A percentile compares a stretch with the other conserved stretches of the same genome.
Conservation (phyloP, 2,797 vertebrate species). For the Channallabes apus region DNA sequence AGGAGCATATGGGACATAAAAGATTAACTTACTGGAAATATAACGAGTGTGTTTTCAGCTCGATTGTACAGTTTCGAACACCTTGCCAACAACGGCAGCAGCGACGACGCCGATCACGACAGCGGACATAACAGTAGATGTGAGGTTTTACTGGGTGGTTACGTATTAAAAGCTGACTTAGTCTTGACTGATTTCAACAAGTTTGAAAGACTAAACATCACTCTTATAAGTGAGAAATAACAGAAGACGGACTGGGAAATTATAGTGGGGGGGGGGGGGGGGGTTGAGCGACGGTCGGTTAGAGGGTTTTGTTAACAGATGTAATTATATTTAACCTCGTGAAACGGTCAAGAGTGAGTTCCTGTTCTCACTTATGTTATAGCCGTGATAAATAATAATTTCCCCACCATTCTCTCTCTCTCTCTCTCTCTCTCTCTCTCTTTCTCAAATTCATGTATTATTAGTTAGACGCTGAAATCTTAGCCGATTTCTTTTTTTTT, state of each 20-base stretch:
- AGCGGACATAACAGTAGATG: neutral
- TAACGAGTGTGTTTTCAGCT: slow-evolving; percentile 5
- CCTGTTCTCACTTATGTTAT: neutral
- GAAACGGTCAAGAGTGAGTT: neutral
- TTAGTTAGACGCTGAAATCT: too few species aligned
- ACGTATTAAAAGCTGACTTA: neutral
- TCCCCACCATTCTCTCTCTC: neutral
- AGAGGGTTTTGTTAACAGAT: slow-evolving; percentile 1
- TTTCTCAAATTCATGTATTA: neutral
- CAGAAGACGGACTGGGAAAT: neutral
- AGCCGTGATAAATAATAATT: neutral
- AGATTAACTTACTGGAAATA: neutral
- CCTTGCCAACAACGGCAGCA: neutral
- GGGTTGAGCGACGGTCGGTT: too few species aligned
- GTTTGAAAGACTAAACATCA: neutral
- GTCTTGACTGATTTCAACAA: neutral
- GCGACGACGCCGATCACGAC: too few species aligned
- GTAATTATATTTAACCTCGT: neutral
- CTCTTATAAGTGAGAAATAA: neutral
- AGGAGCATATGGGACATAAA: slow-evolving; percentile 1
- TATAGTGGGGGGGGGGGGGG: neutral
- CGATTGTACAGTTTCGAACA: neutral
- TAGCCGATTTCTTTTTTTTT: too few species aligned
- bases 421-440: too few species aligned
- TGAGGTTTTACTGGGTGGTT: neutral